These are phyloP conservation scores for Menidia beryllina DNA, from an alignment of 2,113 vertebrate species.

Conservation along the genomic window DNA sequence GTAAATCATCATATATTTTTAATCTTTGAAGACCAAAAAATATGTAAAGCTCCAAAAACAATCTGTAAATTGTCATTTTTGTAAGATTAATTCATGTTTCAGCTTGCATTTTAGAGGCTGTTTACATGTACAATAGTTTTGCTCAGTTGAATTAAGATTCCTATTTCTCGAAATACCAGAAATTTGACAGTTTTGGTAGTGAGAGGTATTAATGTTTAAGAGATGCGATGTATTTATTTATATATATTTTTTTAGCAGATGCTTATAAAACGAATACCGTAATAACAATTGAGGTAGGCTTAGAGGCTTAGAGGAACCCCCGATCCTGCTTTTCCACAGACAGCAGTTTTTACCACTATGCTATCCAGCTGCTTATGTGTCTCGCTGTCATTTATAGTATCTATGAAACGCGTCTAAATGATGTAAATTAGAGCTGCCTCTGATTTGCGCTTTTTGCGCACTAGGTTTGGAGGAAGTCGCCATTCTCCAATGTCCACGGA, in stretches of 20 bases:
- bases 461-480: conserved; percentile 91
- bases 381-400: too few relatives aligned
- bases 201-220: conserved; percentile 2
- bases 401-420: too few relatives aligned
- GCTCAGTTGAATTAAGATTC: not conserved
- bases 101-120: not conserved
- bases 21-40: conserved; percentile 5
- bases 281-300: too few relatives aligned
- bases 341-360: too few relatives aligned
- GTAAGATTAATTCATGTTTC: not conserved
- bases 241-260: not conserved
- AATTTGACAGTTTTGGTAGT: conserved; percentile 21
- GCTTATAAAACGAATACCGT: too few relatives aligned
- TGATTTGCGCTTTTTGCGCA: not conserved
- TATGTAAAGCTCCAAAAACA: not conserved
- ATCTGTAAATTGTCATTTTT: not conserved
- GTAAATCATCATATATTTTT: conserved; percentile 8
- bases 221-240: not conserved
- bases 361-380: too few relatives aligned
- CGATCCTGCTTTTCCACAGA: too few relatives aligned
- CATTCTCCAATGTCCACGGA: conserved; percentile 93
- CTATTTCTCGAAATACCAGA: conserved; percentile 11
- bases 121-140: not conserved
- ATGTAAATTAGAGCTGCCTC: too few relatives aligned
- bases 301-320: too few relatives aligned